phyloP scores from a whole-genome alignment of 1,140 invertebrate species.

The Drosophila pectinifera region DNA sequence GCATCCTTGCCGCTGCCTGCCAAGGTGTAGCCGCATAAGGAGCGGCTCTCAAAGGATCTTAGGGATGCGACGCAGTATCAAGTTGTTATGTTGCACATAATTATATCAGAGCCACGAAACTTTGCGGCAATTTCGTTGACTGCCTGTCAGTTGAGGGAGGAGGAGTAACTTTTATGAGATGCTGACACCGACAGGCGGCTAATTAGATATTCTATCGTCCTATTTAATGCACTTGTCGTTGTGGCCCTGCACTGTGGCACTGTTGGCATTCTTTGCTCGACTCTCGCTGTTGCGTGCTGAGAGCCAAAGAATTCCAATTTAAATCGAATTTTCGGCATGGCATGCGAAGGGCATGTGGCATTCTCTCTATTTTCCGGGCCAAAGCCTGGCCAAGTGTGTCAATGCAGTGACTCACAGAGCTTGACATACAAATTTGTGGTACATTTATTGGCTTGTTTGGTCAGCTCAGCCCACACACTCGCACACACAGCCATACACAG shows the following conservation, averaged over 20 bases:
- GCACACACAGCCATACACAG: no score
- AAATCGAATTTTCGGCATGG: conserved; percentile 76
- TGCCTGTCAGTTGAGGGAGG: conserved; percentile 47
- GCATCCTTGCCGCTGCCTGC: no score
- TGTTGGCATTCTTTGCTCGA: conserved; percentile 8
- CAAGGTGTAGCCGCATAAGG: conserved; percentile 41
- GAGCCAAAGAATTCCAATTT: conserved; percentile 76
- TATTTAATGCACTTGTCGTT: conserved; percentile 42
- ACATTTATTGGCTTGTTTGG: conserved; percentile 83
- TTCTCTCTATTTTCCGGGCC: conserved; percentile 51
- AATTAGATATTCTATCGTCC: conserved; percentile 65
- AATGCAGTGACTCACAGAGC: conserved; percentile 70
- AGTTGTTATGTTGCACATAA: conserved; percentile 65
- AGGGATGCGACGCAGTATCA: conserved; percentile 5
- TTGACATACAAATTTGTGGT: conserved; percentile 81
- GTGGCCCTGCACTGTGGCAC: conserved; percentile 39
- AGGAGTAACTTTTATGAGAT: conserved; percentile 71
- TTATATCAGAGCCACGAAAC: conserved; percentile 65
- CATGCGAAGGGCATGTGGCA: conserved; percentile 71
- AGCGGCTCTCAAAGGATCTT: conserved; percentile 13
- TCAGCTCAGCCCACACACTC: conserved; percentile 35
- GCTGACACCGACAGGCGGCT: conserved; percentile 57
- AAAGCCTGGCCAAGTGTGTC: conserved; percentile 69
- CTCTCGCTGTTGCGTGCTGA: conserved; percentile 1
- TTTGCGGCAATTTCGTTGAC: conserved; percentile 61